Percentiles rank a stretch among this genome's conserved stretches.
These are phyloP conservation scores for Zhuqinia jingwanae DNA, from an alignment of 2,888 invertebrate species.

Conservation along the genomic window DNA sequence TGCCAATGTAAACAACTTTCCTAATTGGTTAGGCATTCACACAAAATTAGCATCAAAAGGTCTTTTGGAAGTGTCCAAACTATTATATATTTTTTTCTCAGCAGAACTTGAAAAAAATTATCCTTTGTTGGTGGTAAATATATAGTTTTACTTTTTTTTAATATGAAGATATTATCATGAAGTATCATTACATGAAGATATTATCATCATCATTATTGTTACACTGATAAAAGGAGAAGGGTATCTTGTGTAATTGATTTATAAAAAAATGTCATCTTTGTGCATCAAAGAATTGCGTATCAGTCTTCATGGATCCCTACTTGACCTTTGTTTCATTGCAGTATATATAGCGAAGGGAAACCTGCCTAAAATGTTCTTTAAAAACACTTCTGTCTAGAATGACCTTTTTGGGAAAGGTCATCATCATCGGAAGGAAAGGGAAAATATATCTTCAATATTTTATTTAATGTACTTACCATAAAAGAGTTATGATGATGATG, in stretches of 20 bases:
- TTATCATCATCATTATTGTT: no score
- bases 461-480: no score
- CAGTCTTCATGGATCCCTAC: background rate
- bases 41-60: background rate
- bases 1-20: background rate
- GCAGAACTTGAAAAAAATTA: no score
- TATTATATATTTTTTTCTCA: no score
- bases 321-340: background rate
- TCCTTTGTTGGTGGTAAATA: no score
- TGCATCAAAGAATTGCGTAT: constrained; percentile 3
- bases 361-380: no score
- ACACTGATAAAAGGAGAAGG: background rate
- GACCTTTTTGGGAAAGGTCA: constrained; percentile 61
- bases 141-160: no score
- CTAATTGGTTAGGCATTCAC: background rate
- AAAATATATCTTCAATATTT: constrained; percentile 29
- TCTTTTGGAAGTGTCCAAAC: background rate
- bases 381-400: constrained; percentile 4
- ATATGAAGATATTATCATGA: no score
- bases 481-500: no score
- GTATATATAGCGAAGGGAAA: background rate
- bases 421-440: constrained; percentile 56
- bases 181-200: no score
- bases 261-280: background rate
- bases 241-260: background rate